Evolutionary conservation across 2,797 vertebrate species (phyloP).

Genomic region (Lithobates sylvaticus): DNA sequence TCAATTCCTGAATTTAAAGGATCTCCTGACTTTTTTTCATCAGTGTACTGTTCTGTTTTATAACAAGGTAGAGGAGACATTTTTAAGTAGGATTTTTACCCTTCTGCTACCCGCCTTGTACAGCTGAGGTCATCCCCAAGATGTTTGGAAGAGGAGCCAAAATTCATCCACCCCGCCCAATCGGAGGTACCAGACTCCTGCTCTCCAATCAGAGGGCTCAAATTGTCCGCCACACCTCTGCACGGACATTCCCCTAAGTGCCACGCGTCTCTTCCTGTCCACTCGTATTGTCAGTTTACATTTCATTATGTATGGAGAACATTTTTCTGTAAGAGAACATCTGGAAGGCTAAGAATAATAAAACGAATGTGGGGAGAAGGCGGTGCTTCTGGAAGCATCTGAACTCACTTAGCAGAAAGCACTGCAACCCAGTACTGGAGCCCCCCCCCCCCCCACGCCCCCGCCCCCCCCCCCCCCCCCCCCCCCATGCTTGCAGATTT

Average conservation of each 20-base stretch:
- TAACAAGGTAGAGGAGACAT: neutral
- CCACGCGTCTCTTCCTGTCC: constrained; percentile 71
- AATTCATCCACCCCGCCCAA: neutral
- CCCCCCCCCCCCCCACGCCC: constrained; percentile 65
- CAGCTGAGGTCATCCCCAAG: constrained; percentile 36
- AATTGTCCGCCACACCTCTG: constrained; percentile 34
- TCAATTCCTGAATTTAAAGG: too few species aligned
- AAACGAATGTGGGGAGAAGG: constrained; percentile 44
- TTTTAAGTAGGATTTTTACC: neutral
- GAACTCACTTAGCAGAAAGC: constrained; percentile 76
- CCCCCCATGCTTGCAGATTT: constrained; percentile 71
- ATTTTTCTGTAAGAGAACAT: constrained; percentile 72
- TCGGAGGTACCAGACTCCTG: neutral
- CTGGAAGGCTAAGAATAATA: constrained; percentile 71
- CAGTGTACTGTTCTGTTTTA: too few species aligned
- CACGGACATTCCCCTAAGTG: constrained; percentile 63
- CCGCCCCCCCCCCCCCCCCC: constrained; percentile 65
- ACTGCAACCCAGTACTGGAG: constrained; percentile 70
- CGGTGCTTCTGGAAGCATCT: constrained; percentile 64
- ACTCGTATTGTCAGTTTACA: constrained; percentile 61
- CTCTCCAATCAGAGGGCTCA: constrained; percentile 12
- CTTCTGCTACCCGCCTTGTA: neutral
- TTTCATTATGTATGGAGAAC: constrained; percentile 12
- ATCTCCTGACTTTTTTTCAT: too few species aligned
- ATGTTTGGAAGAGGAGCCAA: constrained; percentile 20